These are phyloP conservation scores for Spea multiplicata DNA, from an alignment of 2,113 vertebrate species.

Conservation along the genomic window DNA sequence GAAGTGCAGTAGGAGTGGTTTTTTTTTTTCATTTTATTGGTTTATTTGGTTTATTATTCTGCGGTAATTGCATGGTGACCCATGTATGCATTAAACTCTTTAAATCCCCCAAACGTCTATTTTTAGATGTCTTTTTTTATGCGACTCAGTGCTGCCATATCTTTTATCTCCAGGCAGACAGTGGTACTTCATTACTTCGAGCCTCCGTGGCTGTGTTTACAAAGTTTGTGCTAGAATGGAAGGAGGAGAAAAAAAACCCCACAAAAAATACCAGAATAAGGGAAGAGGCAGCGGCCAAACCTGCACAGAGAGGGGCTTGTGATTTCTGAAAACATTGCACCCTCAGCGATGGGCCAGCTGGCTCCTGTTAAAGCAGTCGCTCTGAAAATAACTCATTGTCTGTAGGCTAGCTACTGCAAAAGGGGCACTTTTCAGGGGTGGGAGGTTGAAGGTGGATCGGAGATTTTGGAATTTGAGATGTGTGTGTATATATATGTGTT, in stretches of 20 bases:
- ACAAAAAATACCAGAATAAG: background rate
- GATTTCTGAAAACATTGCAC: slow-evolving; percentile 34
- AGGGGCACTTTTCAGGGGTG: slow-evolving; percentile 33
- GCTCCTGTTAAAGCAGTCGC: slow-evolving; percentile 35
- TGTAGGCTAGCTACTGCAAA: slow-evolving; percentile 27
- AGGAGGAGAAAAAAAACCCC: background rate
- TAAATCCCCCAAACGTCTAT: no score
- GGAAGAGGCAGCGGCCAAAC: slow-evolving; percentile 16
- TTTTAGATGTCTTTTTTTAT: no score
- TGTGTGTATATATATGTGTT: slow-evolving; percentile 23
- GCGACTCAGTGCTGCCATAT: no score
- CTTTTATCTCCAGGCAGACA: background rate
- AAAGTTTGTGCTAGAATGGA: background rate
- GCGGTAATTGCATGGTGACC: no score
- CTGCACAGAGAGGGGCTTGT: slow-evolving; percentile 28
- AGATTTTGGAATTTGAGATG: slow-evolving; percentile 44
- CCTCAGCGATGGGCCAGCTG: slow-evolving; percentile 37
- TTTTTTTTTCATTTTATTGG: no score
- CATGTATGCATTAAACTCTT: no score
- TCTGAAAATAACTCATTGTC: slow-evolving; percentile 39
- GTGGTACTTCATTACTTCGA: background rate
- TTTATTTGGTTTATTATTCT: no score
- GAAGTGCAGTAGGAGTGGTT: no score
- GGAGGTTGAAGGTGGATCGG: slow-evolving; percentile 33
- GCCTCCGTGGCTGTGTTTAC: background rate